A percentile compares a stretch with the other conserved stretches of the same genome.
Evolutionary conservation across 1,140 invertebrate species (phyloP).

Genomic region (Scaptomyza hsui): DNA sequence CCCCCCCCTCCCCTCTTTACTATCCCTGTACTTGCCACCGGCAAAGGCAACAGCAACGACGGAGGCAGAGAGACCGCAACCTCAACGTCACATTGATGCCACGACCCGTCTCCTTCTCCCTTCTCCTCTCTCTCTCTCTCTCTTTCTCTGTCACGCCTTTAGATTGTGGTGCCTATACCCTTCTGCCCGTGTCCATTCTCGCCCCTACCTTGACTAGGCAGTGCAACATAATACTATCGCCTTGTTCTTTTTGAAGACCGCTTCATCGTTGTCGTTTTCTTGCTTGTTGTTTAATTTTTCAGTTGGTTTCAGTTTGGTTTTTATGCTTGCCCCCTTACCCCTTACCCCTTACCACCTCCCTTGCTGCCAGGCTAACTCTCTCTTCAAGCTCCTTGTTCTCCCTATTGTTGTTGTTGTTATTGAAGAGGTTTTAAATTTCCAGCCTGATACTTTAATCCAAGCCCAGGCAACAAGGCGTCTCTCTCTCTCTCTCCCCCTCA

Average conservation of each 20-base stretch:
- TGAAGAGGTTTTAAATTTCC: constrained; percentile 66
- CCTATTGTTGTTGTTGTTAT: constrained; percentile 20
- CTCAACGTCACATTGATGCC: constrained; percentile 49
- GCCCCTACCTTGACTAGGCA: constrained; percentile 3
- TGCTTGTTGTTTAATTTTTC: constrained; percentile 60
- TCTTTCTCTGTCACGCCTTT: not conserved
- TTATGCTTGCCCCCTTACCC: constrained; percentile 18
- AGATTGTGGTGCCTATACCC: not conserved
- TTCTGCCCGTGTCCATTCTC: not conserved
- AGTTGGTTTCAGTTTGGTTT: constrained; percentile 58
- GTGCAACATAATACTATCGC: constrained; percentile 50
- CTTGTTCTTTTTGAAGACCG: constrained; percentile 42
- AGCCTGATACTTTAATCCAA: constrained; percentile 58
- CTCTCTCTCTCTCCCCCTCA: constrained; percentile 1
- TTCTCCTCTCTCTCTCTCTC: not conserved
- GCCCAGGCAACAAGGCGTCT: constrained; percentile 25
- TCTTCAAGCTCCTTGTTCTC: not conserved
- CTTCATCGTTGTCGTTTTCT: constrained; percentile 39
- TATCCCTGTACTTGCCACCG: not conserved
- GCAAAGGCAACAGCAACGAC: too few relatives aligned
- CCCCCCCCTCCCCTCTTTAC: not conserved
- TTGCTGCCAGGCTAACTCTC: not conserved
- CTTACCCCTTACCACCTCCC: not conserved
- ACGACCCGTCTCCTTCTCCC: constrained; percentile 17
- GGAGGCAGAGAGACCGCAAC: constrained; percentile 29